phyloP scores from a whole-genome alignment of 2,113 vertebrate species.

The Piaya cayana region DNA sequence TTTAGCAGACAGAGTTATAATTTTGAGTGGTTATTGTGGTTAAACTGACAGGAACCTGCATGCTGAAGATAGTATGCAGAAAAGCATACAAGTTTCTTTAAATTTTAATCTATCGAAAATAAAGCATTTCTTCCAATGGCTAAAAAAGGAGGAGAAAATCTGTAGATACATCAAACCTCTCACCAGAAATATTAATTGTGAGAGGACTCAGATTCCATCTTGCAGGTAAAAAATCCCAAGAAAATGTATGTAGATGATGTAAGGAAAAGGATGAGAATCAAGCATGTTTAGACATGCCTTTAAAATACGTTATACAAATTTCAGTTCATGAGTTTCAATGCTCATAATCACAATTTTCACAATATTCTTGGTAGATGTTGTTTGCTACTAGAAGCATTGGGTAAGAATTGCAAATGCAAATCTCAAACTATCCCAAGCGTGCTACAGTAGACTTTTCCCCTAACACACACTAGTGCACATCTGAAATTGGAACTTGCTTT shows the following conservation, averaged over 20 bases:
- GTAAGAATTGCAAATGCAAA: not conserved
- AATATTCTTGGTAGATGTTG: not conserved
- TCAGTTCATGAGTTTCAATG: not conserved
- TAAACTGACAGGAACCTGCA: not conserved
- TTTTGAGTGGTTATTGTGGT: not conserved
- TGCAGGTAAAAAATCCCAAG: rapidly evolving
- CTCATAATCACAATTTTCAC: not conserved
- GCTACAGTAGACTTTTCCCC: not conserved
- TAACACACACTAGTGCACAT: not conserved
- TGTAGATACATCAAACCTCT: not conserved
- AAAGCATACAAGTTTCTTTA: not conserved
- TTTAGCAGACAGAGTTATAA: not conserved
- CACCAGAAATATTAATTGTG: not conserved
- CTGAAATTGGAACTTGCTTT: not conserved
- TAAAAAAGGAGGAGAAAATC: not conserved
- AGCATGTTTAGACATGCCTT: not conserved
- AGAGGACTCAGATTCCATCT: not conserved
- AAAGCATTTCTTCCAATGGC: not conserved
- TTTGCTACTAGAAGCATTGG: not conserved
- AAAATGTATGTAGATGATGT: not conserved
- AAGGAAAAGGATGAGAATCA: not conserved
- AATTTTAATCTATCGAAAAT: not conserved
- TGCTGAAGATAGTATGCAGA: not conserved
- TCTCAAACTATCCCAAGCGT: not conserved
- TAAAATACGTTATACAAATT: not conserved